Evolutionary conservation across 2,113 vertebrate genomes (phyloP).

Genomic region (Condylura cristata): DNA sequence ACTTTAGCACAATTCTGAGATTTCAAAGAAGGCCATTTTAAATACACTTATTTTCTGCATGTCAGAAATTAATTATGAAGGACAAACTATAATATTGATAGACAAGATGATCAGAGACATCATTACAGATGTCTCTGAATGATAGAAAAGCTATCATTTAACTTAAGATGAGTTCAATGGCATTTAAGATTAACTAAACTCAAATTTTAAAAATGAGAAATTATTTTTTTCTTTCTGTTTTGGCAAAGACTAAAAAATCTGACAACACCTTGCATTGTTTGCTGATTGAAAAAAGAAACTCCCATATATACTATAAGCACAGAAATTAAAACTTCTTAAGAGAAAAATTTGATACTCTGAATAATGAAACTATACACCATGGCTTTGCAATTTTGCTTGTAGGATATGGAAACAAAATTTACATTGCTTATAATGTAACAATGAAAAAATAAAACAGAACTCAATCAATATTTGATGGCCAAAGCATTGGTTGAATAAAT

Average conservation of each 20-base stretch:
- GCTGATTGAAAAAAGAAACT: neutral
- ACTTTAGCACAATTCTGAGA: neutral
- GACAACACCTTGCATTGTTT: neutral
- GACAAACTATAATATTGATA: neutral
- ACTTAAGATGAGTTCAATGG: neutral
- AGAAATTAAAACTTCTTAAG: neutral
- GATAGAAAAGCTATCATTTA: neutral
- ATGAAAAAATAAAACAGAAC: neutral
- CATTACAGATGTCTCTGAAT: neutral
- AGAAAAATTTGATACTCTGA: neutral
- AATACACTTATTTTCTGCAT: neutral
- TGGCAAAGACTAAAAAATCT: slow-evolving; percentile 6
- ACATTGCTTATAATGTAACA: neutral
- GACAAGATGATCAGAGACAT: neutral
- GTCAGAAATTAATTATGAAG: neutral
- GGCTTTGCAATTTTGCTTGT: neutral
- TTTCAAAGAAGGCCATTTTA: neutral
- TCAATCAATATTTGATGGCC: neutral
- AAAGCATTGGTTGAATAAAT: neutral
- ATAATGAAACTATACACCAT: neutral
- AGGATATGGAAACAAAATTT: neutral
- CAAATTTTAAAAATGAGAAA: neutral
- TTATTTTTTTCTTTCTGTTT: neutral
- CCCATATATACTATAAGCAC: neutral
- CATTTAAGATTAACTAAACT: neutral